Percentiles rank a stretch among this genome's conserved stretches.
Conservation (phyloP, 2,113 vertebrate species). For the Phoenicopterus ruber region DNA sequence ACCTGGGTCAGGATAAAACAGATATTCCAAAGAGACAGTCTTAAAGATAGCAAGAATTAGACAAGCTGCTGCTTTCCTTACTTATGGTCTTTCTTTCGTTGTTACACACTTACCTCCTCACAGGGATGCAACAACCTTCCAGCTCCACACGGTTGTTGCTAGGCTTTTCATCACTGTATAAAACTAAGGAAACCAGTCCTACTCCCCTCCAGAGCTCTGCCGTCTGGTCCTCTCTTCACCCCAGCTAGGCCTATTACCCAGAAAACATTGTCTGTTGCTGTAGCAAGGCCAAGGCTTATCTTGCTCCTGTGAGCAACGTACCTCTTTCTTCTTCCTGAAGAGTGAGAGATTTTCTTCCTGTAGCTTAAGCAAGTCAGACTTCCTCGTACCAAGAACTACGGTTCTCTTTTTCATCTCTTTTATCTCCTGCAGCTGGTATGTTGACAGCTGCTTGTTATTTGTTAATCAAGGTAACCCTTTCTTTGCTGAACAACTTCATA, state of each 20-base stretch:
- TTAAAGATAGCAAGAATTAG: neutral
- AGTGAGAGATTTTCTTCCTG: neutral
- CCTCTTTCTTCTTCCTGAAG: neutral
- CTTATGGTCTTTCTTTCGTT: neutral
- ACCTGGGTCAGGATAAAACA: neutral
- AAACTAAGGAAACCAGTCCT: neutral
- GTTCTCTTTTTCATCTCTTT: neutral
- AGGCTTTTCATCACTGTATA: neutral
- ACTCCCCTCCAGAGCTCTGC: neutral
- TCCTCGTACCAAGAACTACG: accelerated
- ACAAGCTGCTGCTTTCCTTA: neutral
- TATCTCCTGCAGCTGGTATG: neutral
- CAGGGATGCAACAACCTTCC: neutral
- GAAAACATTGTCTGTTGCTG: neutral
- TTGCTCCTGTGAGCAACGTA: neutral
- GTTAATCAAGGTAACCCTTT: neutral
- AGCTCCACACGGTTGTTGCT: neutral
- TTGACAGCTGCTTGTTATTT: neutral
- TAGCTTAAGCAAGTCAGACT: neutral
- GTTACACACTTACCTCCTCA: neutral
- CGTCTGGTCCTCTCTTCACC: neutral
- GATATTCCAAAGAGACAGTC: neutral
- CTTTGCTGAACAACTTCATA: neutral
- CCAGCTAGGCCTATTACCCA: neutral
- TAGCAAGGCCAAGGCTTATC: neutral